These are phyloP conservation scores for Leptoclinus maculatus DNA, from an alignment of 2,797 vertebrate species.

Conservation along the genomic window DNA sequence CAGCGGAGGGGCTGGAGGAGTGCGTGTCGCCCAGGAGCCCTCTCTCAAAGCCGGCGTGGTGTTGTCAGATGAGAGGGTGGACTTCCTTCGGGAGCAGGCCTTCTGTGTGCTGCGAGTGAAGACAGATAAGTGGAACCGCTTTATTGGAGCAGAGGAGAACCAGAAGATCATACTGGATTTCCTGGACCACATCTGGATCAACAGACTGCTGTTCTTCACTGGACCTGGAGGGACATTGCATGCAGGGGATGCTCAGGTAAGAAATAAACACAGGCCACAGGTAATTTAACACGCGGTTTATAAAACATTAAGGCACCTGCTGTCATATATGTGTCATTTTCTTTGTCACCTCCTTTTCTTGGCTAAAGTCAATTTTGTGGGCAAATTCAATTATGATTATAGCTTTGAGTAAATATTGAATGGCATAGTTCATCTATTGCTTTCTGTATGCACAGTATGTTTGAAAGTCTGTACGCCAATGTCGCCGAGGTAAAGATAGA, in stretches of 20 bases:
- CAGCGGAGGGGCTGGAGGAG: slow-evolving; percentile 56
- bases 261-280: slow-evolving; percentile 12
- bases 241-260: slow-evolving; percentile 83
- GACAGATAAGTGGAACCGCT: slow-evolving; percentile 89
- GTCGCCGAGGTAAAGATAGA: slow-evolving; percentile 7
- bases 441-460: slow-evolving; percentile 7
- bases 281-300: slow-evolving; percentile 2
- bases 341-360: not conserved
- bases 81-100: slow-evolving; percentile 86
- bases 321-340: slow-evolving; percentile 6
- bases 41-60: slow-evolving; percentile 76
- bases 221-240: slow-evolving; percentile 85
- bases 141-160: slow-evolving; percentile 87
- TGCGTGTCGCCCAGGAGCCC: slow-evolving; percentile 76
- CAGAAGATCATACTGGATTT: slow-evolving; percentile 86
- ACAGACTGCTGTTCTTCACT: slow-evolving; percentile 81
- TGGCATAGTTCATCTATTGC: slow-evolving; percentile 4
- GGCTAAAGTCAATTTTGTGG: slow-evolving; percentile 4
- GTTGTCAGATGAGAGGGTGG: slow-evolving; percentile 84
- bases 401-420: slow-evolving; percentile 36
- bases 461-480: slow-evolving; percentile 8
- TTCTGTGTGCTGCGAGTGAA: slow-evolving; percentile 85
- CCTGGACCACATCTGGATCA: slow-evolving; percentile 80
- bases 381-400: slow-evolving; percentile 18
- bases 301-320: not conserved